A percentile compares a stretch with the other conserved stretches of the same genome.
These are phyloP conservation scores for Picus viridis DNA, from an alignment of 2,797 vertebrate genomes.

Conservation along the genomic window DNA sequence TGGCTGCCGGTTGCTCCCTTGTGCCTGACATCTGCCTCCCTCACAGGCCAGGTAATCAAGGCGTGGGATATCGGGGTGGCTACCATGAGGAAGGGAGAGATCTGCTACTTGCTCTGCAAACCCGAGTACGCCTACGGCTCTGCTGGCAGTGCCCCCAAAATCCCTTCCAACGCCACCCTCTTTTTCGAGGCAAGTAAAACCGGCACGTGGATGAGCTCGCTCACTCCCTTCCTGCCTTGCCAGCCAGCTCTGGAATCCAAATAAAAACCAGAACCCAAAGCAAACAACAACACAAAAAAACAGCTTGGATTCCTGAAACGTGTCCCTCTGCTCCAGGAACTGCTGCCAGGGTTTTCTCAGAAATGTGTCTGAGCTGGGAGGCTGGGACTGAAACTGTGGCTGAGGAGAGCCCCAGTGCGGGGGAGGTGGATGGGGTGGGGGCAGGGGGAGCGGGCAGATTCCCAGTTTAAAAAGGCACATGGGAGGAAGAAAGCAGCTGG, in stretches of 20 bases:
- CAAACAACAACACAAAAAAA: neutral
- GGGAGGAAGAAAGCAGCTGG: neutral
- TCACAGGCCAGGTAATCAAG: conserved; percentile 93
- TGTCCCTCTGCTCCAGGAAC: conserved; percentile 67
- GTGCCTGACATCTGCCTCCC: conserved; percentile 41
- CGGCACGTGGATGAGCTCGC: neutral
- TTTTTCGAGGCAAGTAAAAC: conserved; percentile 88
- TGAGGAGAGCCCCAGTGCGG: neutral
- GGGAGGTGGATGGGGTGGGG: no score
- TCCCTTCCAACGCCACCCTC: conserved; percentile 90
- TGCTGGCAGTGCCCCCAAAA: conserved; percentile 89
- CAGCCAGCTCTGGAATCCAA: neutral
- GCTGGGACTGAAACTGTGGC: neutral
- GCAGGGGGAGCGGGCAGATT: neutral
- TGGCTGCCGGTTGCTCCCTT: neutral
- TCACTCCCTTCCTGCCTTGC: neutral
- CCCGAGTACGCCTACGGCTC: conserved; percentile 92
- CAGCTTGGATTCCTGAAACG: conserved; percentile 71
- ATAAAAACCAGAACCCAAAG: neutral
- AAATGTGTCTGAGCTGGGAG: conserved; percentile 69
- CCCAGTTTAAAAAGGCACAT: neutral
- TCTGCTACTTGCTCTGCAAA: conserved; percentile 89
- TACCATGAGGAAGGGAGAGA: conserved; percentile 93
- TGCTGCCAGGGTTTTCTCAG: conserved; percentile 75
- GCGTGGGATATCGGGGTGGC: conserved; percentile 93